Base-by-base conservation (phyloP, 2,113 vertebrate genomes). In the Gallinago media region DNA sequence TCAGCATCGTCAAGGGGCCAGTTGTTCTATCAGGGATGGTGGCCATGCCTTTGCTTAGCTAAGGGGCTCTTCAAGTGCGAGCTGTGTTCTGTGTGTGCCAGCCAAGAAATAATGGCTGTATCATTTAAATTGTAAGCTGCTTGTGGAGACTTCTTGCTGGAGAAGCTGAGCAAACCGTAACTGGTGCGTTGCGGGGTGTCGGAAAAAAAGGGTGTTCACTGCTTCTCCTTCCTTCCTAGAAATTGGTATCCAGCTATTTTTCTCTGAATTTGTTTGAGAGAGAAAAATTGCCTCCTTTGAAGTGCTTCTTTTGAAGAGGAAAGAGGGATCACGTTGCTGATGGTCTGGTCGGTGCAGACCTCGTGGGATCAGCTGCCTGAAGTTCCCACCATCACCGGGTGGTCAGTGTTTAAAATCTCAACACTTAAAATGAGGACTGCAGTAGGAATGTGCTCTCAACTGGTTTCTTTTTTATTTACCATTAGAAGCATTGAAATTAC, bases 141-240 rank as follows among this genome's bases (percentile, higher is more conserved):
- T 74, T 8, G 46, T n/a, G 40, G 61, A 16, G 46, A 27, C 54
- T 34, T n/a, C 59, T 73, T 22, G 32, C 49, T 17, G 12, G 71
- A 19, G 71, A 65, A 58, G 84, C 49, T 82, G 77, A 63, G 7
- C 58, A 73, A 50, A n/a, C 36, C 0, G 1, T 44, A 38, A 10
- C 23, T 8, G 44, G 42, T 38, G 15, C 4, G 3, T 15, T 11
- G 56, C 0, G 0, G 6, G 22, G n/a, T 38, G 34, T n/a, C 44
- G 20, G 56, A 65, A 63, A 19, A 74, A 74, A 56, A 38, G 3
- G 15, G 23, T 4, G 5, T 15, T 26, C 46, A 1, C 40, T 54
- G 82, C 46, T 47, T 80, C 40, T 25, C 6, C 0, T 66, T 40
- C 47, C 34, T 49, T 32, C 65, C 58, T 44, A 29, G 38, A 82